Evolutionary conservation across 2,797 vertebrate genomes (phyloP).

Genomic region (Molossus alvarezi): DNA sequence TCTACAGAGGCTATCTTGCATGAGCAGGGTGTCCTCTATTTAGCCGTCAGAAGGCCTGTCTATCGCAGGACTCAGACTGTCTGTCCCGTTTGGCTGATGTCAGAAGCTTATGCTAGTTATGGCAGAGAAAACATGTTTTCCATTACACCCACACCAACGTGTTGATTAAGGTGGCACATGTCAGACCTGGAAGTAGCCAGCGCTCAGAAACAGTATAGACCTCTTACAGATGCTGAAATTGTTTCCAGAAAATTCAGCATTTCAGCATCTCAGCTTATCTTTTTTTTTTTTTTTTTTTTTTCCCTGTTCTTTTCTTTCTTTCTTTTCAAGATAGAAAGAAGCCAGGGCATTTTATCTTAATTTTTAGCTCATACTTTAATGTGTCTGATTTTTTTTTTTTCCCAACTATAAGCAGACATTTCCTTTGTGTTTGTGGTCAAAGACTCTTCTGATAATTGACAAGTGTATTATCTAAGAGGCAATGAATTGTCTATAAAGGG

Average conservation of each 20-base stretch:
- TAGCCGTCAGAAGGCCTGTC: slow-evolving; percentile 82
- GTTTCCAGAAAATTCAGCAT: slow-evolving; percentile 81
- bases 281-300: neutral
- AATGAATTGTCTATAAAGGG: slow-evolving; percentile 2
- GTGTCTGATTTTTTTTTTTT: slow-evolving; percentile 30
- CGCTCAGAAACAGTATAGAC: slow-evolving; percentile 61
- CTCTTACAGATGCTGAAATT: slow-evolving; percentile 82
- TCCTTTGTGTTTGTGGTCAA: slow-evolving; percentile 63
- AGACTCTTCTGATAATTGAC: slow-evolving; percentile 62
- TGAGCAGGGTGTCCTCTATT: slow-evolving; percentile 71
- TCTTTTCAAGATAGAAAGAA: slow-evolving; percentile 56
- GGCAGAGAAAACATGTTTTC: slow-evolving; percentile 83
- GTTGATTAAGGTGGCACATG: slow-evolving; percentile 85
- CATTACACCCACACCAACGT: slow-evolving; percentile 75
- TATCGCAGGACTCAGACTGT: slow-evolving; percentile 79
- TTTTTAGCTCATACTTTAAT: slow-evolving; percentile 68
- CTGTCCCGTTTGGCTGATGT: slow-evolving; percentile 81
- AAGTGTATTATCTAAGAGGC: slow-evolving; percentile 19
- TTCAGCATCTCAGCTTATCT: slow-evolving; percentile 57
- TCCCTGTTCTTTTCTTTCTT: neutral
- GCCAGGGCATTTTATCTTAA: neutral
- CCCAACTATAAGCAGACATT: slow-evolving; percentile 28
- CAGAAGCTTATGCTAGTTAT: slow-evolving; percentile 73
- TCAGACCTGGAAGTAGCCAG: slow-evolving; percentile 80
- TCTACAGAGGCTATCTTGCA: slow-evolving; percentile 82